phyloP scores from a whole-genome alignment of 2,888 invertebrate species.

The Lissocephala sabroskyi region DNA sequence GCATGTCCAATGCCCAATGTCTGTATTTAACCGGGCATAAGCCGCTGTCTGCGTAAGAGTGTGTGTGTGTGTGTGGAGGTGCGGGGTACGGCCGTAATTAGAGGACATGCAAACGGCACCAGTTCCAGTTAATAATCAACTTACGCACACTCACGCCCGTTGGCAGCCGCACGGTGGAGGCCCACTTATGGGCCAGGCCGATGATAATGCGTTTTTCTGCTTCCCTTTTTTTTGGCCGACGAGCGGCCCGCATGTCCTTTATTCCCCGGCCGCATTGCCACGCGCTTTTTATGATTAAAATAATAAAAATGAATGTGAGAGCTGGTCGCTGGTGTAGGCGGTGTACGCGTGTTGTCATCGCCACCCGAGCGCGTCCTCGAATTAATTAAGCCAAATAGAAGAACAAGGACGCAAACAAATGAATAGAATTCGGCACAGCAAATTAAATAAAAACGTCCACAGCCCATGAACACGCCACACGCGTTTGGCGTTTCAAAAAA shows the following conservation, averaged over 20 bases:
- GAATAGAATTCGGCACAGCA: conserved; percentile 24
- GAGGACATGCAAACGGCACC: conserved; percentile 40
- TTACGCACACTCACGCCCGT: conserved; percentile 31
- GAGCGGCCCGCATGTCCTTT: conserved; percentile 23
- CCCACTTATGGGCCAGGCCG: neutral
- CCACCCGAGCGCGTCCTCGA: conserved; percentile 26
- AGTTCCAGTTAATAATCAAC: conserved; percentile 49
- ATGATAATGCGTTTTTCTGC: conserved; percentile 1
- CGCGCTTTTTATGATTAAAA: conserved; percentile 54
- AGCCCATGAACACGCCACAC: conserved; percentile 30
- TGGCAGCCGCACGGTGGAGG: neutral
- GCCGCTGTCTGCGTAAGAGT: neutral
- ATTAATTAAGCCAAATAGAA: conserved; percentile 49
- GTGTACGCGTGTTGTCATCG: neutral
- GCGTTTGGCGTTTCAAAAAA: neutral
- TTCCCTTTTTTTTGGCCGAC: too few species aligned
- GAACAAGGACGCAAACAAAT: conserved; percentile 8
- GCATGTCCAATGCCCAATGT: conserved; percentile 59
- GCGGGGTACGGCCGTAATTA: conserved; percentile 45
- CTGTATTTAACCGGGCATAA: conserved; percentile 51
- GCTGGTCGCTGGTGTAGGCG: neutral
- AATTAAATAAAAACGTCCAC: conserved; percentile 50
- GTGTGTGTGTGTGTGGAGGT: conserved; percentile 8
- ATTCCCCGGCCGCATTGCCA: conserved; percentile 32
- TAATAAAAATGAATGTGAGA: conserved; percentile 29